Conservation (phyloP, 1,140 invertebrate species). For the Belonocnema kinseyi region DNA sequence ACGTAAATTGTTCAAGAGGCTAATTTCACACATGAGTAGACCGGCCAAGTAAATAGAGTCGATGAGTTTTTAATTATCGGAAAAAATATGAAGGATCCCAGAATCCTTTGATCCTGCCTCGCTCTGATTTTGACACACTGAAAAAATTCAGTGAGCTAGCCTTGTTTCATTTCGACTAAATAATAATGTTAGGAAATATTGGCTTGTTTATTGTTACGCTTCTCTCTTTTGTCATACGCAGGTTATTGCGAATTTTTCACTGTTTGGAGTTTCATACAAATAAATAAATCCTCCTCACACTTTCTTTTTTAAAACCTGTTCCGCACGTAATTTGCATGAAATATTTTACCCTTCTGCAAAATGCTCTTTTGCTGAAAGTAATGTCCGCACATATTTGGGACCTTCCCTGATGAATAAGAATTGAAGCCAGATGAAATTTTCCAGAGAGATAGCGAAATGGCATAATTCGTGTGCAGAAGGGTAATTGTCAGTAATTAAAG, state of each 20-base stretch:
- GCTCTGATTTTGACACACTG: too few species aligned
- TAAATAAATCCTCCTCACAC: conserved; percentile 36
- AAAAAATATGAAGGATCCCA: too few species aligned
- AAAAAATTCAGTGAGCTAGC: too few species aligned
- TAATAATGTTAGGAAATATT: conserved; percentile 47
- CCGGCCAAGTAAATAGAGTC: too few species aligned
- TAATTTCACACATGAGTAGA: too few species aligned
- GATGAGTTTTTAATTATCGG: too few species aligned
- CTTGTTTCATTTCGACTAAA: conserved; percentile 45
- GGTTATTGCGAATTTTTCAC: conserved; percentile 44
- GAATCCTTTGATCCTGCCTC: too few species aligned
- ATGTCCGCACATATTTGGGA: conserved; percentile 1
- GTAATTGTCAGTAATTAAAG: conserved; percentile 75
- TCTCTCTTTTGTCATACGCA: background rate
- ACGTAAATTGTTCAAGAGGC: too few species aligned
- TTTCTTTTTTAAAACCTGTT: background rate
- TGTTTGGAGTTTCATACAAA: conserved; percentile 40
- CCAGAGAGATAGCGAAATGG: conserved; percentile 58
- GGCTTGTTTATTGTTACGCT: conserved; percentile 45
- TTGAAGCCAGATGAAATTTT: conserved; percentile 19
- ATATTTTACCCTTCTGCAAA: background rate
- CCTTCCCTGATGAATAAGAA: conserved; percentile 13
- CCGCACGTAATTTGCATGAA: background rate
- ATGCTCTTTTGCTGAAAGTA: background rate
- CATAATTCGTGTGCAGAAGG: conserved; percentile 71